Conservation (phyloP, 1,140 invertebrate genomes). For the Brachionus paranguensis region DNA sequence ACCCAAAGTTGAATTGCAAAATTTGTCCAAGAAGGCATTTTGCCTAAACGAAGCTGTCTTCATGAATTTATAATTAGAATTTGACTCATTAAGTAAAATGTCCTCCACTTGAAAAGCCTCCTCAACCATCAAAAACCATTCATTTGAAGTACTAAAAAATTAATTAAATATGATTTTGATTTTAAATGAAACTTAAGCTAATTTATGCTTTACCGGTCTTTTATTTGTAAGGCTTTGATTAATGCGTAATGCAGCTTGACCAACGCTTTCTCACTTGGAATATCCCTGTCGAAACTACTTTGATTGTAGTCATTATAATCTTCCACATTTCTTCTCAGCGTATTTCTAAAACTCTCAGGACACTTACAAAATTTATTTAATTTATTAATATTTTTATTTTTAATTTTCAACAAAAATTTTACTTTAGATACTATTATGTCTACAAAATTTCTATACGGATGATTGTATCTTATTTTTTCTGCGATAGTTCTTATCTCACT, state of each 20-base stretch:
- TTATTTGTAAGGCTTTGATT: conserved; percentile 51
- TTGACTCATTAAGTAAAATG: conserved; percentile 70
- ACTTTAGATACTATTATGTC: conserved; percentile 85
- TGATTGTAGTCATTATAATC: conserved; percentile 50
- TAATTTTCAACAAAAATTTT: conserved; percentile 52
- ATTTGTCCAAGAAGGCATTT: conserved; percentile 40
- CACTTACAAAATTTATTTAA: conserved; percentile 45
- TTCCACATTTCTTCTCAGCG: conserved; percentile 46
- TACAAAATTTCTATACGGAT: conserved; percentile 57
- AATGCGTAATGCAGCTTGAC: conserved; percentile 68
- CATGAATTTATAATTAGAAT: conserved; percentile 64
- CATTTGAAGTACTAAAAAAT: conserved; percentile 70
- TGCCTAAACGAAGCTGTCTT: conserved; percentile 63
- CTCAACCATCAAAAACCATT: conserved; percentile 80
- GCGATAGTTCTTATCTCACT: conserved; percentile 53
- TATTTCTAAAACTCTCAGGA: conserved; percentile 49
- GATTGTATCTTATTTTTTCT: conserved; percentile 52
- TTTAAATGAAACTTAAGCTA: too few relatives aligned
- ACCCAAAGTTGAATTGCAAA: conserved; percentile 41
- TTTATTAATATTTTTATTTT: neutral
- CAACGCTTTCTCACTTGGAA: conserved; percentile 48
- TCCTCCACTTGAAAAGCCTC: conserved; percentile 73
- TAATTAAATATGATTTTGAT: conserved; percentile 44
- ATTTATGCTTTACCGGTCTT: neutral
- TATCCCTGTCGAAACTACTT: conserved; percentile 63